Conservation (phyloP, 2,888 invertebrate genomes). For the Diaperis boleti region DNA sequence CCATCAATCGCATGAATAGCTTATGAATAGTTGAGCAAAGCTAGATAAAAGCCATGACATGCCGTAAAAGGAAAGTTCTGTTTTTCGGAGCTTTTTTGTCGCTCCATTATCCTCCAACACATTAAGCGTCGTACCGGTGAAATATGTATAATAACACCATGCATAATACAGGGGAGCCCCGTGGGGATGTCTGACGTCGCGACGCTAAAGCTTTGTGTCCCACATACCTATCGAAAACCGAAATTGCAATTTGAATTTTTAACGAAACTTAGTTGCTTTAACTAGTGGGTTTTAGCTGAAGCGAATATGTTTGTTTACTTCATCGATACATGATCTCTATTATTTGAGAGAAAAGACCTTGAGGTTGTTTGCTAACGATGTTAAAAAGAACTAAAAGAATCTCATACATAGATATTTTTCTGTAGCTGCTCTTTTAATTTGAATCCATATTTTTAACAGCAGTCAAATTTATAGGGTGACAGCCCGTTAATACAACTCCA, state of each 20-base stretch:
- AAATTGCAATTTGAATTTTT: conserved; percentile 43
- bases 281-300: not conserved
- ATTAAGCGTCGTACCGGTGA: conserved; percentile 51
- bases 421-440: no score
- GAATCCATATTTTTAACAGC: no score
- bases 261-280: conserved; percentile 28
- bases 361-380: no score
- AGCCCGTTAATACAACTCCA: no score
- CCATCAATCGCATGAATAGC: not conserved
- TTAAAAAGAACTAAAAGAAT: no score
- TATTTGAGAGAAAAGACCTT: no score
- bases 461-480: no score
- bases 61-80: conserved; percentile 42
- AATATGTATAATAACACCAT: conserved; percentile 63
- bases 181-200: conserved; percentile 38
- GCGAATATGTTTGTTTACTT: no score
- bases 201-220: conserved; percentile 36
- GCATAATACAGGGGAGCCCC: conserved; percentile 57
- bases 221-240: conserved; percentile 43
- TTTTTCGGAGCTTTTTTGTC: conserved; percentile 42
- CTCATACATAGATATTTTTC: no score
- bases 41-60: conserved; percentile 30
- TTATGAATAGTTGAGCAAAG: conserved; percentile 19
- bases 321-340: no score
- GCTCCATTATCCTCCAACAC: conserved; percentile 44